Evolutionary conservation across 2,797 vertebrate species (phyloP), one percentile per base, ranked within the genome.

Genomic region (Lutjanus campechanus): DNA sequence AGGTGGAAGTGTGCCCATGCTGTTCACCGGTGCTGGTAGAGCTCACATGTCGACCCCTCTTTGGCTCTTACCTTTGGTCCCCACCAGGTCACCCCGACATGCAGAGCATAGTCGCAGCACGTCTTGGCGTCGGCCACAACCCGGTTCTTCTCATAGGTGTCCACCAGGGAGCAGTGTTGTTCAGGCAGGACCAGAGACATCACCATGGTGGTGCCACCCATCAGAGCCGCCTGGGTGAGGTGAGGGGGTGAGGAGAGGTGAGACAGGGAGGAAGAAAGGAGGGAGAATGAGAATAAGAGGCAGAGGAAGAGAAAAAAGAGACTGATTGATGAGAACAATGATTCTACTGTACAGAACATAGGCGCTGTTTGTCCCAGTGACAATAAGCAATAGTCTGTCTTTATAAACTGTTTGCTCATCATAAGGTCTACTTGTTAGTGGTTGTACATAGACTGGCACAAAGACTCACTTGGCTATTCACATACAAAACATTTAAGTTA

Each of bases 131-230:
- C 98, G 0, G 97, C 98, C 75, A 97, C 92, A 74, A 93, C 91
- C 77, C 97, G 93, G 87, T 97, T 98, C 61, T 95, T 97, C 91
- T 99, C 97, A 0, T 97, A 99, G n/a, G 97, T 96, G 0, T 99
- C 98, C 93, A 99, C 86, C 49, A 99, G 96, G 11, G 98, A 99
- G 85, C 96, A 96, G 76, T 99, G 98, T 89, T 97, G 98, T 88
- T 99, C 98, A 0, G 98, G 98, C 73, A 99, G 91, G 77, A 96
- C 97, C 0, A 98, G 94, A 29, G 94, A 97, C 7, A 99, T 97
- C 88, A 99, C 91, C 97, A 98, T 99, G 43, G 98, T 99, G 54
- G 97, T 99, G 2, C 98, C 98, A 41, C 98, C 98, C 46, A 98
- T 97, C 40, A 99, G 95, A 7, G 98, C 97, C 0, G 98, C 98